phyloP scores from a whole-genome alignment of 1,140 invertebrate genomes.

The Gryon sp. region DNA sequence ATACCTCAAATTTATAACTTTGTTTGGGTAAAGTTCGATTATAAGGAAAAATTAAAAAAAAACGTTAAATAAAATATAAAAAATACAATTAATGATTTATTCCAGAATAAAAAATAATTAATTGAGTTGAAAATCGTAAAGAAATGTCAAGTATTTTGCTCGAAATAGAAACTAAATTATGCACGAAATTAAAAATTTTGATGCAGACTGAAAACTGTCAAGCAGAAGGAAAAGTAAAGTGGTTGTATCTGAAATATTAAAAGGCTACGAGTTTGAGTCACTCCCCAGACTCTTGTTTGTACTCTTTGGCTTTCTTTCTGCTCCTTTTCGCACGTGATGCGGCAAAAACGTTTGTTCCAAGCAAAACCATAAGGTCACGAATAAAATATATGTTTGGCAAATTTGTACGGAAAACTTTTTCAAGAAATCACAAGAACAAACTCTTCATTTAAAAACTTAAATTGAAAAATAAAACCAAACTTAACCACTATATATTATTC shows the following conservation, averaged over 20 bases:
- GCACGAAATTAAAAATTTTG: constrained; percentile 24
- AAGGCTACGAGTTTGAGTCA: constrained; percentile 54
- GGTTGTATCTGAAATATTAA: constrained; percentile 69
- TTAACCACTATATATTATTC: too few relatives aligned
- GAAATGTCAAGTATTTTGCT: too few relatives aligned
- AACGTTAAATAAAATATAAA: too few relatives aligned
- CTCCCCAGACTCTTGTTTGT: constrained; percentile 69
- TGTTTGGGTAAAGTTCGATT: too few relatives aligned
- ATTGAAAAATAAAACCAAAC: too few relatives aligned
- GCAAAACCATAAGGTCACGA: constrained; percentile 35
- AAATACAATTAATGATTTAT: too few relatives aligned
- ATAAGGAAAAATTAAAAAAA: too few relatives aligned
- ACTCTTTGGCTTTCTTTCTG: constrained; percentile 61
- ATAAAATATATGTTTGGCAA: constrained; percentile 35
- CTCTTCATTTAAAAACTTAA: too few relatives aligned
- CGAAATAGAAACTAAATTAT: not conserved
- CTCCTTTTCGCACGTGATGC: constrained; percentile 46
- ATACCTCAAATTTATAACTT: too few relatives aligned
- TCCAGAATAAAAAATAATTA: not conserved
- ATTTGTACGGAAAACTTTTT: constrained; percentile 47
- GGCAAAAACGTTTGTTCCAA: constrained; percentile 44
- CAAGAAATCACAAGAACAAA: too few relatives aligned
- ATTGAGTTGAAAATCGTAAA: too few relatives aligned
- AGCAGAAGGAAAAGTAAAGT: constrained; percentile 46
- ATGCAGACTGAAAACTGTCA: constrained; percentile 30